Conservation (phyloP, 1,140 invertebrate species). For the fruit fly (Drosophila melanogaster) region Release_6_plus_ISO1_MT NT_037436.4:8371001-8371500, state of each 20-base stretch:
- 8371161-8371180: conserved; percentile 37
- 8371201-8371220: conserved; percentile 75
- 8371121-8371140: too few species aligned
- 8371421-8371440: conserved; percentile 14
- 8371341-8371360: conserved; percentile 48
- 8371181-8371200: conserved; percentile 51
- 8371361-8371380: conserved; percentile 44
- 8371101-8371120: too few species aligned
- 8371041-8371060: too few species aligned
- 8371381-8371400: conserved; percentile 21
- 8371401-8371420: neutral
- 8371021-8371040: conserved; percentile 21
- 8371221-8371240: conserved; percentile 83
- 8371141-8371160: neutral
- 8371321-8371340: conserved; percentile 52
- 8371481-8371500: conserved; percentile 33
- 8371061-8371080: too few species aligned
- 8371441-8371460: conserved; percentile 21
- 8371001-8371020: conserved; percentile 35
- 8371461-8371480: conserved; percentile 36
- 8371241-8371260: conserved; percentile 82
- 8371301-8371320: conserved; percentile 29
- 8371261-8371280: conserved; percentile 83
- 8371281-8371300: conserved; percentile 62
- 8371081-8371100: too few species aligned